These are phyloP conservation scores for Hylyphantes graminicola DNA, from an alignment of 1,140 invertebrate genomes.

Conservation along the genomic window DNA sequence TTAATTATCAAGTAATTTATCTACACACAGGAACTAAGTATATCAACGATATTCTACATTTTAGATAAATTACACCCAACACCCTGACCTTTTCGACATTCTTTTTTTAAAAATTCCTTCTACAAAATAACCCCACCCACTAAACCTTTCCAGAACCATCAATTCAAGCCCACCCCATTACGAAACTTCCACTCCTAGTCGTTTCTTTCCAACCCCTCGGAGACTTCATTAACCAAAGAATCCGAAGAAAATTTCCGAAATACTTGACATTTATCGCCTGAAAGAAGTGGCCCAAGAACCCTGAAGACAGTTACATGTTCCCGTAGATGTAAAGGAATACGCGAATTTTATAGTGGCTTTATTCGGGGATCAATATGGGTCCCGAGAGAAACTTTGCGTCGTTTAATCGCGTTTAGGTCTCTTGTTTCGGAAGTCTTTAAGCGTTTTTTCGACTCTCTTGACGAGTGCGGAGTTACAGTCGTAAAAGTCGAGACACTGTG, in stretches of 20 bases:
- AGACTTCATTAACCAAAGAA: slow-evolving; percentile 49
- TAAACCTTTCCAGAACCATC: slow-evolving; percentile 20
- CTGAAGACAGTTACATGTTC: slow-evolving; percentile 17
- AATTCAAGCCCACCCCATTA: slow-evolving; percentile 38
- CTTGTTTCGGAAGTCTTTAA: not conserved
- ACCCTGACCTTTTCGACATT: too few species aligned
- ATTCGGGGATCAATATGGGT: slow-evolving; percentile 4
- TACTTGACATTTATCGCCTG: slow-evolving; percentile 26
- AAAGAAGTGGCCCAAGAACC: slow-evolving; percentile 22
- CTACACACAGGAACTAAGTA: not conserved
- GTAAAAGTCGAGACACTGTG: too few species aligned
- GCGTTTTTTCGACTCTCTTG: too few species aligned
- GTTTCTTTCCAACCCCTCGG: not conserved
- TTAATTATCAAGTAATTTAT: not conserved
- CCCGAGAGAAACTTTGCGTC: not conserved
- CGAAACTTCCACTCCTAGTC: not conserved
- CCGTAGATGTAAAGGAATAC: slow-evolving; percentile 10
- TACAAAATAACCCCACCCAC: not conserved
- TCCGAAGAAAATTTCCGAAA: slow-evolving; percentile 39
- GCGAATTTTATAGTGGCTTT: slow-evolving; percentile 43
- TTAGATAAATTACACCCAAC: not conserved
- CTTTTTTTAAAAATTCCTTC: slow-evolving; percentile 6
- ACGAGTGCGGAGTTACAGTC: too few species aligned
- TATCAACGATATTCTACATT: not conserved
- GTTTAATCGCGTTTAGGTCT: slow-evolving; percentile 29